Evolutionary conservation across 2,113 vertebrate genomes (phyloP), one percentile per base, ranked within the genome.

Genomic region (Anhinga rufa): DNA sequence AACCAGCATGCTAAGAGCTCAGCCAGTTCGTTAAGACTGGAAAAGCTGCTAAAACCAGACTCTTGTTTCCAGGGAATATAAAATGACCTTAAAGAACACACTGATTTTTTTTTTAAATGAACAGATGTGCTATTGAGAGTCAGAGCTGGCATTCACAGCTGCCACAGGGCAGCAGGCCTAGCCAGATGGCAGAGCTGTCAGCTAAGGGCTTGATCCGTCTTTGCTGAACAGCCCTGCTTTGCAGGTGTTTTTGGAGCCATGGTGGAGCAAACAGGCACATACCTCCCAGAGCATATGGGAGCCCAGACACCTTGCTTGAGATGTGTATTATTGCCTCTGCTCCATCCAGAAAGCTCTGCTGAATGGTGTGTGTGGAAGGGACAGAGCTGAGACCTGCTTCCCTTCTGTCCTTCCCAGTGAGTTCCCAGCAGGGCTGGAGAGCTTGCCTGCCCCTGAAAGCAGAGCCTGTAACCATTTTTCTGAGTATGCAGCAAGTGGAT

Each of bases 101-200:
- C 7, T 28, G 75, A 25, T 80, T 49, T 70, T 10, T 75, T 17
- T 29, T 49, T 57, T 54, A 40, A 44, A 82, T 29, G 26, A 96
- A 85, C 96, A 97, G 95, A 95, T 93, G 95, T 95, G 96, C 78
- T 76, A 19, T 14, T 61, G 86, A 87, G 91, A 94, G 65, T 36
- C 69, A 78, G 95, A 88, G 84, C 92, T 86, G 84, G 86, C 81
- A 80, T 28, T 34, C 89, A 80, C 94, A 95, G 95, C 93, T 94
- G 93, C 71, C 85, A 92, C 32, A 16, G 92, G 88, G 78, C 90
- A 95, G 75, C 21, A 48, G 84, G 80, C 71, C 76, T 80, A 32
- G 72, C 93, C 88, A 90, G 88, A 96, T 94, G 96, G 90, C 52
- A 55, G 88, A 92, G 88, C 83, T 93, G 80, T 32, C 92, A 92